Conservation (phyloP, 35 echinoderm and acorn worm species). For the Ophioderma brevispina region DNA sequence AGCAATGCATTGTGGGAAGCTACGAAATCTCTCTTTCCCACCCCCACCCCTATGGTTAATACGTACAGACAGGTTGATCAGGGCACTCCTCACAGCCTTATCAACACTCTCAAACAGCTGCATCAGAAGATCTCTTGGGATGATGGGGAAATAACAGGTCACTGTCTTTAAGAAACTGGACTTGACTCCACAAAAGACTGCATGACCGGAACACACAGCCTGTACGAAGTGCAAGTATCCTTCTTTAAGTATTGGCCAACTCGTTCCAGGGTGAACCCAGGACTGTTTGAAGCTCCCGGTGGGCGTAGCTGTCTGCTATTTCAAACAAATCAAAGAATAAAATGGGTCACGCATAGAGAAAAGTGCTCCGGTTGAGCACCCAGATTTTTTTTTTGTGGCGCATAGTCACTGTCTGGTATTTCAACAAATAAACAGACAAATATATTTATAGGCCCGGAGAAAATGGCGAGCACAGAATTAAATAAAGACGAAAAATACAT, state of each 20-base stretch:
- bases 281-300: conserved; percentile 36
- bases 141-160: conserved; percentile 72
- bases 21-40: neutral
- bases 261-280: conserved; percentile 91
- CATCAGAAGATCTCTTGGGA: conserved; percentile 72
- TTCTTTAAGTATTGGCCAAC: conserved; percentile 96
- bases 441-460: too few relatives aligned
- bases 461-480: too few relatives aligned
- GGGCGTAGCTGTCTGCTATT: too few relatives aligned
- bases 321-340: too few relatives aligned
- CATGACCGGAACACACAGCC: conserved; percentile 60
- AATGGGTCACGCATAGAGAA: too few relatives aligned
- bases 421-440: too few relatives aligned
- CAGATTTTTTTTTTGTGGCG: too few relatives aligned
- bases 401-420: too few relatives aligned
- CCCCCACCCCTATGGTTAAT: neutral
- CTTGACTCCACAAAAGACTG: conserved; percentile 56
- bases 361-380: too few relatives aligned
- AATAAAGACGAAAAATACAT: too few relatives aligned
- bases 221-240: conserved; percentile 57
- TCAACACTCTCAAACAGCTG: conserved; percentile 77
- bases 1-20: too few relatives aligned
- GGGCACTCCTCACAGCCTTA: conserved; percentile 59
- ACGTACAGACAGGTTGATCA: conserved; percentile 50
- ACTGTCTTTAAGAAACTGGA: conserved; percentile 70